These are phyloP conservation scores for Scartelaos histophorus DNA, from an alignment of 2,113 vertebrate species.

Conservation along the genomic window DNA sequence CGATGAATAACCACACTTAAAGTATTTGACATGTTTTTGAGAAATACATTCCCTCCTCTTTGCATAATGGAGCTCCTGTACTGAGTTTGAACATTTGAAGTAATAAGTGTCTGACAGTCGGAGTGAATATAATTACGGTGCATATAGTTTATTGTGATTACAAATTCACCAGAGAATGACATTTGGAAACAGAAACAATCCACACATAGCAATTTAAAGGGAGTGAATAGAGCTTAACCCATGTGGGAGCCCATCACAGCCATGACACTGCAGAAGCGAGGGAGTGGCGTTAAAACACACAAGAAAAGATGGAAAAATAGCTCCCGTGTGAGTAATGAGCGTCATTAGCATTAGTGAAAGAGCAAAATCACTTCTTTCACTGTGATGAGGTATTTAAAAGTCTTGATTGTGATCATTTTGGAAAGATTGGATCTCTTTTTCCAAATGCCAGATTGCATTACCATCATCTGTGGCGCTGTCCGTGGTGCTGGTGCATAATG, in stretches of 20 bases:
- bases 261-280: constrained; percentile 32
- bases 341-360: constrained; percentile 72
- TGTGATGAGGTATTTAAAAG: constrained; percentile 70
- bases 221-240: constrained; percentile 25
- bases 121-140: constrained; percentile 68
- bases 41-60: constrained; percentile 53
- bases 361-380: constrained; percentile 64
- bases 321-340: constrained; percentile 67
- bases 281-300: constrained; percentile 39
- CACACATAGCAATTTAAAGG: constrained; percentile 24
- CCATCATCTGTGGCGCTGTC: constrained; percentile 46
- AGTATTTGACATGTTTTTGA: constrained; percentile 27
- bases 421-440: constrained; percentile 58
- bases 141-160: constrained; percentile 69
- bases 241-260: constrained; percentile 50
- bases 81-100: constrained; percentile 69
- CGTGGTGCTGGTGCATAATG: constrained; percentile 47
- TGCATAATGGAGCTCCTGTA: constrained; percentile 67
- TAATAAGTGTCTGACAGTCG: constrained; percentile 68
- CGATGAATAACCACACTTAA: background rate
- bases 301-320: constrained; percentile 54
- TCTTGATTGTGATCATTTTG: constrained; percentile 69
- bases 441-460: constrained; percentile 59
- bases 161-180: constrained; percentile 59
- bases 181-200: constrained; percentile 15